These are phyloP conservation scores for Anabas testudineus DNA, from an alignment of 2,797 vertebrate species.

Conservation along the genomic window DNA sequence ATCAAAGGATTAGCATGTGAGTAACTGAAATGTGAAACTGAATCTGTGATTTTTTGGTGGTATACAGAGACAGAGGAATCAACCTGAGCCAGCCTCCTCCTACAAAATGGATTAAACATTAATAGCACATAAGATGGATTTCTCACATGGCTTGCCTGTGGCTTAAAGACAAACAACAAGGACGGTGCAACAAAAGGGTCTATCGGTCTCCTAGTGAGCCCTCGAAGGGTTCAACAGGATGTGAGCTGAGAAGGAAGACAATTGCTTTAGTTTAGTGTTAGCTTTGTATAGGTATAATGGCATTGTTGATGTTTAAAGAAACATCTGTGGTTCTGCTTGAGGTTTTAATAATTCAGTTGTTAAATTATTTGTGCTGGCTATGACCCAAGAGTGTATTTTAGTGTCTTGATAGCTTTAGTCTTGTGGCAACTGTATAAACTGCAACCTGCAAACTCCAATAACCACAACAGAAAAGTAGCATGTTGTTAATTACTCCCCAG, in stretches of 20 bases:
- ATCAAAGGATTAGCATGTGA: conserved; percentile 36
- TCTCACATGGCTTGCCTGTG: conserved; percentile 62
- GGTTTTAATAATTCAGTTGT: conserved; percentile 4
- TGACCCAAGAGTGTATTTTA: not conserved
- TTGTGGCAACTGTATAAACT: not conserved
- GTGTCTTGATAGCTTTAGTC: not conserved
- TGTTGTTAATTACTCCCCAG: not conserved
- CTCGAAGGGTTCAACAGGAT: conserved; percentile 28
- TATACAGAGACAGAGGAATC: conserved; percentile 15
- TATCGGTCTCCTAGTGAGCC: conserved; percentile 58
- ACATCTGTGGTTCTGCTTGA: not conserved
- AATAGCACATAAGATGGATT: conserved; percentile 63
- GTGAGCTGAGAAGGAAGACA: conserved; percentile 25
- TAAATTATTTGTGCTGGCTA: not conserved
- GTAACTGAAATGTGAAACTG: conserved; percentile 20
- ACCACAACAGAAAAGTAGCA: not conserved
- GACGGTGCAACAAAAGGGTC: conserved; percentile 52
- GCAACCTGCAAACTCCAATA: not conserved
- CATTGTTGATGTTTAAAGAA: not conserved
- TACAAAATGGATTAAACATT: conserved; percentile 65
- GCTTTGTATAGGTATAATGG: not conserved
- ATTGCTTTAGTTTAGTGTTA: not conserved
- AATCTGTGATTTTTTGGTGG: conserved; percentile 27
- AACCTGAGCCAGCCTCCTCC: conserved; percentile 34
- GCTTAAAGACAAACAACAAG: conserved; percentile 66